These are phyloP conservation scores for Heterodera filipjevi DNA, from an alignment of 2,888 invertebrate genomes.

Conservation along the genomic window DNA sequence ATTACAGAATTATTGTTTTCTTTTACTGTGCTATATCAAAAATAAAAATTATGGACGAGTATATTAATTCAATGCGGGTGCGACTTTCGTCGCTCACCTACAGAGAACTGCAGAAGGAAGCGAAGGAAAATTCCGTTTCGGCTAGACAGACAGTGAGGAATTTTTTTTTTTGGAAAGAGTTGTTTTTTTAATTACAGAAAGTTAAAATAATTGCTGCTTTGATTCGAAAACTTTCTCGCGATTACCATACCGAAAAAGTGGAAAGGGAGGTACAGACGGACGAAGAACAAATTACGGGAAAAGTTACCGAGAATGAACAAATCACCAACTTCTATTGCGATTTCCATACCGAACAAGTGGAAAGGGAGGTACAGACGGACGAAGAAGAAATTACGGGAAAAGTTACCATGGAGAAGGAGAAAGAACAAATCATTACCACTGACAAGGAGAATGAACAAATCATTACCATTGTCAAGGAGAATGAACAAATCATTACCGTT, in stretches of 20 bases:
- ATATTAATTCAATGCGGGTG: background rate
- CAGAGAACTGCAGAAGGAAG: slow-evolving; percentile 2
- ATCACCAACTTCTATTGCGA: background rate
- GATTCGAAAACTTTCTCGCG: background rate
- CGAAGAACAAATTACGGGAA: background rate
- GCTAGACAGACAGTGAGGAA: background rate
- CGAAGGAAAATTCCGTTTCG: background rate
- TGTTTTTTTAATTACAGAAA: background rate
- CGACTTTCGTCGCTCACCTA: background rate
- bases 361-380: too few relatives aligned
- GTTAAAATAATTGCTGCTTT: background rate
- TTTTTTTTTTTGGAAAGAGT: background rate
- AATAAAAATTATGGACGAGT: background rate
- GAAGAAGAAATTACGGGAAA: too few relatives aligned
- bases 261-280: background rate
- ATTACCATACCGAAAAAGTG: background rate
- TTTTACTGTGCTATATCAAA: background rate
- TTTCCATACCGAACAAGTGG: too few relatives aligned
- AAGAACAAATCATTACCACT: too few relatives aligned
- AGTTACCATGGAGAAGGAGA: too few relatives aligned
- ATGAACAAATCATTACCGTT: too few relatives aligned
- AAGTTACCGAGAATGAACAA: background rate
- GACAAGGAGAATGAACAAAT: too few relatives aligned
- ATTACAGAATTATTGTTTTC: too few relatives aligned
- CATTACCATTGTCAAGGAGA: too few relatives aligned